Percentiles rank a stretch among this genome's conserved stretches.
phyloP scores from a whole-genome alignment of 2,888 invertebrate genomes.

The Volucella inanis region DNA sequence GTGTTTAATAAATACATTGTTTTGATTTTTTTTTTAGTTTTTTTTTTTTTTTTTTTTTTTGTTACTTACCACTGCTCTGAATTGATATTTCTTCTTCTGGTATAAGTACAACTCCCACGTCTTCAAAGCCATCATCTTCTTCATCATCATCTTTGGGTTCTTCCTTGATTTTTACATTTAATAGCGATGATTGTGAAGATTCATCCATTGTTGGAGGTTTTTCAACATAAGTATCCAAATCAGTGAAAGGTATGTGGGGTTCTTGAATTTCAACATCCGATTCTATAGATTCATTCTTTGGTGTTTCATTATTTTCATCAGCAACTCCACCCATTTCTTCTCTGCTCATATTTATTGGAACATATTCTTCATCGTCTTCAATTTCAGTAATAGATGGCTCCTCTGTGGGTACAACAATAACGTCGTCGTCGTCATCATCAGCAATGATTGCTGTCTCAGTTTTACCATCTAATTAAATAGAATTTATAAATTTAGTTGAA shows the following conservation, averaged over 20 bases:
- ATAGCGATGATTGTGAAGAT: constrained; percentile 79
- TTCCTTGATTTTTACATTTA: constrained; percentile 87
- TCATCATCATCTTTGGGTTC: constrained; percentile 88
- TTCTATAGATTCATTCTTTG: constrained; percentile 77
- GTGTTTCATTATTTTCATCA: constrained; percentile 52
- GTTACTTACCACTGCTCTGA: constrained; percentile 80
- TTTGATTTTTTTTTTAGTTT: no score
- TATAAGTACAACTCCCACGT: constrained; percentile 82
- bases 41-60: neutral
- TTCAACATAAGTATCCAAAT: constrained; percentile 82
- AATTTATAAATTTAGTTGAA: neutral
- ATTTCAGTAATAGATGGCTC: constrained; percentile 86
- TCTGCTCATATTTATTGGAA: constrained; percentile 77
- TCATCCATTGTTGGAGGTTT: constrained; percentile 78
- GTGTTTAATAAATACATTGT: neutral
- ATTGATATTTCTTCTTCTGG: constrained; percentile 81
- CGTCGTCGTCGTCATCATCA: constrained; percentile 86
- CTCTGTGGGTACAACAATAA: constrained; percentile 87
- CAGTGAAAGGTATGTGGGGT: constrained; percentile 83
- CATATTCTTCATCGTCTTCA: constrained; percentile 84
- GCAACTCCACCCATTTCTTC: constrained; percentile 77
- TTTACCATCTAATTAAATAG: constrained; percentile 13
- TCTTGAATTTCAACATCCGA: constrained; percentile 83
- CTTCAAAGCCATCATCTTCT: constrained; percentile 83
- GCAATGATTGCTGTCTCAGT: constrained; percentile 76